A percentile compares a stretch with the other conserved stretches of the same genome.
These are phyloP conservation scores for Myotis myotis DNA, from an alignment of 2,797 vertebrate species.

Conservation along the genomic window DNA sequence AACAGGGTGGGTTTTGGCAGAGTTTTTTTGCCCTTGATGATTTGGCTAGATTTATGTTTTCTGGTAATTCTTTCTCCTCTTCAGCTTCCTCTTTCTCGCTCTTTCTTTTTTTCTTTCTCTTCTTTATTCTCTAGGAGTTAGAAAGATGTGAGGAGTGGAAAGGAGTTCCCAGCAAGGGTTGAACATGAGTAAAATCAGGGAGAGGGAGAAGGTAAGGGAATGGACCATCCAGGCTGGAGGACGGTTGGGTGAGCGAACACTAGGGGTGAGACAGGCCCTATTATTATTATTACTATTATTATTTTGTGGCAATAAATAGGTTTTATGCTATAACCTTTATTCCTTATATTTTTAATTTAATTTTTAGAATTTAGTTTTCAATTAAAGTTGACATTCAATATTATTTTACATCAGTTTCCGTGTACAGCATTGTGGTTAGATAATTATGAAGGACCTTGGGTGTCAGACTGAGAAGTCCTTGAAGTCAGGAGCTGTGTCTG, in stretches of 20 bases:
- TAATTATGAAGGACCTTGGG: not conserved
- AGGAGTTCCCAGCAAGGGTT: not conserved
- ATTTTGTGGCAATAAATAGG: not conserved
- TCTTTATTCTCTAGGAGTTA: not conserved
- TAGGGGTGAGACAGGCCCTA: not conserved
- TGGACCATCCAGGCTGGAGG: not conserved
- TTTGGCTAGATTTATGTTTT: not conserved
- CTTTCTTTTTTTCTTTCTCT: not conserved
- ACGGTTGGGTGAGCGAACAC: not conserved
- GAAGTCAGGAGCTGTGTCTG: not conserved
- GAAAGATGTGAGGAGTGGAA: not conserved
- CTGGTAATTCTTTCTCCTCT: not conserved
- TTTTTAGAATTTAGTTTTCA: not conserved
- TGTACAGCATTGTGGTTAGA: not conserved
- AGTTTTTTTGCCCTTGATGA: not conserved
- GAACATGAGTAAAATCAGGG: not conserved
- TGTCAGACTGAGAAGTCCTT: not conserved
- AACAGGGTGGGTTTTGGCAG: not conserved
- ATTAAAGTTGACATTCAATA: not conserved
- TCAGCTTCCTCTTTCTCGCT: not conserved
- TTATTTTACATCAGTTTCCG: not conserved
- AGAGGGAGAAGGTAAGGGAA: not conserved
- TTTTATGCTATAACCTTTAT: not conserved
- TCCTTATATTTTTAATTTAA: not conserved
- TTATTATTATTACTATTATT: not conserved